These are phyloP conservation scores for Melangyna quadrimaculata DNA, from an alignment of 2,888 invertebrate species.

Conservation along the genomic window DNA sequence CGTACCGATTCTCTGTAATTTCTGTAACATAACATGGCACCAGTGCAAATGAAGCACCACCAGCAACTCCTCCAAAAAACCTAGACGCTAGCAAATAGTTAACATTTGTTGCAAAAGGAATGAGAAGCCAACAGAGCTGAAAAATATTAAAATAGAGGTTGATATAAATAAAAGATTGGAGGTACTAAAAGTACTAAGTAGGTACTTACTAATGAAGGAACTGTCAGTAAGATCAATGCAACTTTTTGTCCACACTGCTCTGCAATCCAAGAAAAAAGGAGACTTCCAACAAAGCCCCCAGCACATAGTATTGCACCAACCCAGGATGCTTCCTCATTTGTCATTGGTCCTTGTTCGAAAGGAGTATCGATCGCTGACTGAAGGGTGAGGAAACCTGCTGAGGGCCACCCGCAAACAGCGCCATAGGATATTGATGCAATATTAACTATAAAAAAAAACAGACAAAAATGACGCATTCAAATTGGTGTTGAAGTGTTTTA, in stretches of 20 bases:
- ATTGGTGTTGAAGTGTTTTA: not conserved
- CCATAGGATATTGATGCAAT: slow-evolving; percentile 78
- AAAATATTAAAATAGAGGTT: too few relatives aligned
- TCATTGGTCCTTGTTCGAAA: slow-evolving; percentile 76
- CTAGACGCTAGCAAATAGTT: slow-evolving; percentile 75
- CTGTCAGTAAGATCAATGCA: slow-evolving; percentile 74
- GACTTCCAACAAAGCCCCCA: slow-evolving; percentile 77
- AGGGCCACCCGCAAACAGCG: slow-evolving; percentile 79
- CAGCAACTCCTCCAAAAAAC: slow-evolving; percentile 77
- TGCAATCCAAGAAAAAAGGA: slow-evolving; percentile 78
- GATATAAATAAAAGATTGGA: too few relatives aligned
- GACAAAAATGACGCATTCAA: not conserved
- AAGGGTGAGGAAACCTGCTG: slow-evolving; percentile 77
- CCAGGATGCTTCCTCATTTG: slow-evolving; percentile 77
- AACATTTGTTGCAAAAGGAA: slow-evolving; percentile 75
- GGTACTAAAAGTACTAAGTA: too few relatives aligned
- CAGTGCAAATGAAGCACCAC: slow-evolving; percentile 76
- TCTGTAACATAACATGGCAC: slow-evolving; percentile 78
- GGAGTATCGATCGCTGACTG: slow-evolving; percentile 75
- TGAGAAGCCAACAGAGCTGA: slow-evolving; percentile 77
- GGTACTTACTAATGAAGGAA: slow-evolving; percentile 78
- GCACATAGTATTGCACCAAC: slow-evolving; percentile 78
- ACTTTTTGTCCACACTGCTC: slow-evolving; percentile 77
- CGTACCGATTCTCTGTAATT: slow-evolving; percentile 77
- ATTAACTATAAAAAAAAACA: slow-evolving; percentile 73